Conservation (phyloP, 2,797 vertebrate species). For the Artibeus jamaicensis region DNA sequence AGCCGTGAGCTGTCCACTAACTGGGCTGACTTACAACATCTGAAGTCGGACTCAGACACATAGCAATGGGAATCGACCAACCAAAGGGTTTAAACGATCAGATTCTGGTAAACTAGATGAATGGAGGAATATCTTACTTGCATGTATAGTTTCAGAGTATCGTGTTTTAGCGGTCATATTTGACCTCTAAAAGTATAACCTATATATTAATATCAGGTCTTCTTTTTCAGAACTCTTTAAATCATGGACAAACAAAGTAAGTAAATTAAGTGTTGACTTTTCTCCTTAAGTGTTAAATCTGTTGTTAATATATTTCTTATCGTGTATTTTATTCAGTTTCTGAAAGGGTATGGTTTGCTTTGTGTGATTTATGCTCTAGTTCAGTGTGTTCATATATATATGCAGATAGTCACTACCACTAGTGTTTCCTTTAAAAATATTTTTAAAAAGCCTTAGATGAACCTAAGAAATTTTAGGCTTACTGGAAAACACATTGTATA, state of each 20-base stretch:
- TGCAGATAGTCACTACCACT: not conserved
- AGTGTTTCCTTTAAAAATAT: not conserved
- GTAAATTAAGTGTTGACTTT: conserved; percentile 43
- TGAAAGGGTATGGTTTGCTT: not conserved
- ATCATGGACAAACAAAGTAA: conserved; percentile 72
- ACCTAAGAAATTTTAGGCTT: not conserved
- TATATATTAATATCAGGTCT: conserved; percentile 19
- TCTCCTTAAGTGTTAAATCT: not conserved
- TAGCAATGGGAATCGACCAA: not conserved
- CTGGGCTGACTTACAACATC: not conserved
- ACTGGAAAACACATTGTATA: not conserved
- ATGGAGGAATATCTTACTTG: not conserved
- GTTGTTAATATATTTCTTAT: not conserved
- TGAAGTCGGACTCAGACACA: not conserved
- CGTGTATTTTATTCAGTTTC: not conserved
- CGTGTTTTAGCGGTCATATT: not conserved
- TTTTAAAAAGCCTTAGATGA: not conserved
- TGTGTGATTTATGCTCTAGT: not conserved
- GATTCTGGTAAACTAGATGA: not conserved
- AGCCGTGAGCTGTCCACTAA: not conserved
- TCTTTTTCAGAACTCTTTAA: conserved; percentile 74
- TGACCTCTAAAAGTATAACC: not conserved
- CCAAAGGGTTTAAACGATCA: not conserved
- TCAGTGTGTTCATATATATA: not conserved
- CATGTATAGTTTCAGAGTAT: not conserved